Base-by-base conservation (phyloP, 2,113 vertebrate species). In the Silurus meridionalis region DNA sequence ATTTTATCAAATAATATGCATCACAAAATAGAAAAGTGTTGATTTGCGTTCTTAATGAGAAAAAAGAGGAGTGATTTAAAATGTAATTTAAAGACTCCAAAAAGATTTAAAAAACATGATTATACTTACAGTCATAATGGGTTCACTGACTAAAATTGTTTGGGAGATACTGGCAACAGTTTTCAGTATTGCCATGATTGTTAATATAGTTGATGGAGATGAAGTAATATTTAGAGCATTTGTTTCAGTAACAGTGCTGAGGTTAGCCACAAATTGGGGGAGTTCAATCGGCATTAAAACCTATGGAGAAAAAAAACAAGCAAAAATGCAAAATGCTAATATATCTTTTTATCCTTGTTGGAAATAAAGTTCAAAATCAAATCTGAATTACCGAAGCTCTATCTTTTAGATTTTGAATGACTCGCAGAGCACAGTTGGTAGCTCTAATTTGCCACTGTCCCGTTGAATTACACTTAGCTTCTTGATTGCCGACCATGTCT, bases 101-200 rank as follows among this genome's bases (percentile, higher is more conserved):
- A 50, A 10, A 52, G 61, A 14, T 66, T 52, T 69, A 28, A n/a
- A 52, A 72, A 63, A 57, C 13, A 67, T 64, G 48, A 58, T 9
- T 72, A 25, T 85, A 80, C 77, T 58, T 85, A 85, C 84, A 17
- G 5, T 46, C 64, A 85, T 80, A 21, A 80, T 4, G 14, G 63
- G 25, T 71, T 69, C 5, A 53, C 4, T 60, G 72, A 85, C 14
- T 60, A 50, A 1, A 50, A 80, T 9, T 0, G 25, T 17, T 80
- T 69, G 61, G 1, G 84, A 85, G 19, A 60, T 23, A 58, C 3
- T 48, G 53, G 63, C 77, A n/a, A 71, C 80, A 14, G 11, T 17
- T 85, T 58, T 57, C 8, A 85, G 23, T 6, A 85, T 58, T 4
- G 21, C 10, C 69, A 53, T 53, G 50, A 85, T 71, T 67, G 19